phyloP scores from a whole-genome alignment of 2,888 invertebrate genomes.

The Anorthoa munda region DNA sequence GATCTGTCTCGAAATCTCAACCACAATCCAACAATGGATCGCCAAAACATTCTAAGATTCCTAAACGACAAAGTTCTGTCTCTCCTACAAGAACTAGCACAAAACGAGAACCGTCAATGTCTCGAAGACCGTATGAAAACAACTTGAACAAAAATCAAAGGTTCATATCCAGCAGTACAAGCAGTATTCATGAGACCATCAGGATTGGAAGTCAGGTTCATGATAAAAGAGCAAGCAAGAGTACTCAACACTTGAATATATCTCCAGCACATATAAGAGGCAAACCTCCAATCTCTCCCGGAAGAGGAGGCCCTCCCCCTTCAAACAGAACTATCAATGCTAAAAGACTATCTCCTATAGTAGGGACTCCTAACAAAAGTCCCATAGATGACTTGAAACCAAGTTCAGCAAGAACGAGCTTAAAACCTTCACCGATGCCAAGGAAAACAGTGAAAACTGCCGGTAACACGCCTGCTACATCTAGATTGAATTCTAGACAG shows the following conservation, averaged over 20 bases:
- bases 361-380: slow-evolving; percentile 89
- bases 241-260: slow-evolving; percentile 84
- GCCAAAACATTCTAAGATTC: slow-evolving; percentile 88
- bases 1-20: slow-evolving; percentile 84
- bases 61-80: slow-evolving; percentile 86
- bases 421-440: slow-evolving; percentile 77
- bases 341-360: slow-evolving; percentile 88
- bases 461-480: slow-evolving; percentile 82
- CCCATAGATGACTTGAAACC: slow-evolving; percentile 84
- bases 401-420: slow-evolving; percentile 77
- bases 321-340: slow-evolving; percentile 85
- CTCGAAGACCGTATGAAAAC: slow-evolving; percentile 76
- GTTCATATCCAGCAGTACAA: slow-evolving; percentile 88
- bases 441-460: slow-evolving; percentile 82
- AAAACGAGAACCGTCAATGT: slow-evolving; percentile 70
- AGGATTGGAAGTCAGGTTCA: slow-evolving; percentile 84
- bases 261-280: slow-evolving; percentile 84
- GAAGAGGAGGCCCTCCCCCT: slow-evolving; percentile 87
- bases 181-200: slow-evolving; percentile 87
- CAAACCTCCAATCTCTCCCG: slow-evolving; percentile 88
- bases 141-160: slow-evolving; percentile 81
- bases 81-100: slow-evolving; percentile 80
- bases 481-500: slow-evolving; percentile 87
- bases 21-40: slow-evolving; percentile 88
- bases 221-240: slow-evolving; percentile 85